Conservation (phyloP, 2,797 vertebrate species). For the Chaetophractus vellerosus region DNA sequence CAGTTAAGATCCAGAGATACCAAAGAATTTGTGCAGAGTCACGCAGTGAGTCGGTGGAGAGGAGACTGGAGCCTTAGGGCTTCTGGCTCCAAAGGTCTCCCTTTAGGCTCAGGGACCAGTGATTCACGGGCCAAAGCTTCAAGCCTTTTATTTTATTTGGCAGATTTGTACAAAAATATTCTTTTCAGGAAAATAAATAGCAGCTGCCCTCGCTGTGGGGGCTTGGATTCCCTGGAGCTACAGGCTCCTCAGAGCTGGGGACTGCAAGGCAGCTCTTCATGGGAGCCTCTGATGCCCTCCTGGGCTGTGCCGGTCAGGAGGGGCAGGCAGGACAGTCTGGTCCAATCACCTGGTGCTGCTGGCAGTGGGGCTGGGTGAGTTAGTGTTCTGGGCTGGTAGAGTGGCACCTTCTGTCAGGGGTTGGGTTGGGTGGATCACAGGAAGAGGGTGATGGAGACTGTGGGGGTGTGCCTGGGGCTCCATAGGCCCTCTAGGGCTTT, state of each 20-base stretch:
- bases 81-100: conserved; percentile 34
- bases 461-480: not conserved
- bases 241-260: conserved; percentile 77
- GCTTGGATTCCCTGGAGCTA: conserved; percentile 66
- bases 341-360: conserved; percentile 75
- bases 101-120: conserved; percentile 61
- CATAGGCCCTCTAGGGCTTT: not conserved
- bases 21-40: conserved; percentile 37
- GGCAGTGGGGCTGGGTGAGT: conserved; percentile 74
- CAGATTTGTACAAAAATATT: conserved; percentile 86
- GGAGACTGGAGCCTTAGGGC: conserved; percentile 65
- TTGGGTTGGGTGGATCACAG: not conserved
- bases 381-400: conserved; percentile 80
- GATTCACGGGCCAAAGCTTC: conserved; percentile 68
- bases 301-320: conserved; percentile 26
- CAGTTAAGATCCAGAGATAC: conserved; percentile 71
- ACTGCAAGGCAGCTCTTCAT: conserved; percentile 71
- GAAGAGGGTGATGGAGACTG: not conserved
- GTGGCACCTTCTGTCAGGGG: not conserved
- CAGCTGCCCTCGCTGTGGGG: conserved; percentile 76
- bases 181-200: conserved; percentile 87
- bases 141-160: conserved; percentile 83
- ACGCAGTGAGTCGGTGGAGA: not conserved
- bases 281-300: conserved; percentile 60
- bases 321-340: conserved; percentile 36